Evolutionary conservation across 1,140 invertebrate species (phyloP), one percentile per base, ranked within the genome.

Genomic region (Teleopsis dalmanni): DNA sequence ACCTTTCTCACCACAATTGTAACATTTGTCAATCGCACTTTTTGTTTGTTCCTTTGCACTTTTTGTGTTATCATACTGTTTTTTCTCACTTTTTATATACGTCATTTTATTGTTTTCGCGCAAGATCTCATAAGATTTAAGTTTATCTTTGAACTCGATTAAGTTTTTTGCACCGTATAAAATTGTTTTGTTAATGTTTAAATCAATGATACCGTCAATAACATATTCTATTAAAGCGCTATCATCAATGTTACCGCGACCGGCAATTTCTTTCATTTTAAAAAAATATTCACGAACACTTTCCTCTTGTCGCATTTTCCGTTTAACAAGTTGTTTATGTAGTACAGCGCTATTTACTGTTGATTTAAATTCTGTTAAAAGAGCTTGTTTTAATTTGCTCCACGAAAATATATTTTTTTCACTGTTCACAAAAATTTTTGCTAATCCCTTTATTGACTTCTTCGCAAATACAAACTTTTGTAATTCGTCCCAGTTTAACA

Each of bases 81-180:
- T 31, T 38, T 21, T 25, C 14, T 14, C 16, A 23, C 26, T 11
- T 29, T 34, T 11, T 41, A 14, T 23, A 34, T 42, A 19, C 10
- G n/a, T 16, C n/a, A n/a, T n/a, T n/a, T n/a, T n/a, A n/a, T n/a
- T n/a, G n/a, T 19, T 27, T 29, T 29, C 27, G 13, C 27, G 18
- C 23, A 48, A 34, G 3, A 18, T 23, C 21, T 41, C 31, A 14
- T 34, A 48, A 42, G 25, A 33, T 23, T 41, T 41, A 22, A 41
- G 37, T 40, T 36, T 37, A 10, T 36, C 45, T 25, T 46, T 51
- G 40, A 51, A 51, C 18, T 51, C 29, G n/a, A 16, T 41, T 16
- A 51, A 27, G 29, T 40, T 47, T 41, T 19, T 47, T 11, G 50
- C 44, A 47, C 27, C 37, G 14, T 47, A 52, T n/a, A 52, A 35